Evolutionary conservation across 1,140 invertebrate species (phyloP), one percentile per base, ranked within the genome.

Genomic region (Saccostrea glomerata): DNA sequence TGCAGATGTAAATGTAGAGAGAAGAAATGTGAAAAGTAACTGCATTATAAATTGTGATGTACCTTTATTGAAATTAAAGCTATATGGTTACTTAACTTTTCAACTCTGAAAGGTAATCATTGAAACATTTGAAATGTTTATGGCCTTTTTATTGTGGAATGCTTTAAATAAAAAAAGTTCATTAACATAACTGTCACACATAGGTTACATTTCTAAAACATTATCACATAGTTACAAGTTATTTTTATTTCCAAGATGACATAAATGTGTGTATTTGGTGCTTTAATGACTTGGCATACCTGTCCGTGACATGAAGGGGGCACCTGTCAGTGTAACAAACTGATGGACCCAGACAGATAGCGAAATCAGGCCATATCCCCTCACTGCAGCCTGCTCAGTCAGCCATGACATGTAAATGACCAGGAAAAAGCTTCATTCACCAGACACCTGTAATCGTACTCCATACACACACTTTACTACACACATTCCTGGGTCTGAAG

Each of bases 361-460:
- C 5, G 47, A 47, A 47, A 9, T 47, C 47, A 47, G 9, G 47
- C 47, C 9, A 5, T 6, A 47, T 36, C 47, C 47, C 47, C 47
- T 47, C 47, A 47, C 47, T 47, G 47, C 47, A 47, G 47, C 47
- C 47, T 47, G 47, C 2, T 47, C 17, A 23, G 9, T 20, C 70
- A 36, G 23, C 25, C 70, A 17, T 77, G 15, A 77, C 70, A 77
- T 77, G 70, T 77, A 77, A 77, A 77, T 77, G 70, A 77, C 70
- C 70, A 77, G 70, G 70, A 77, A 77, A 25, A 77, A 25, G 30
- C 70, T 77, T 77, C 70, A 77, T 77, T 77, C 70, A 77, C 12
- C 13, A 15, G 25, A 30, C 25, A 36, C 30, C 30, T 77, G 70
- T 36, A 77, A 36, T 77, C 58, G 17, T 63, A 63, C 58, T 63